A percentile compares a stretch with the other conserved stretches of the same genome.
Evolutionary conservation across 2,113 vertebrate species (phyloP).

Genomic region (Protomyctophum bolini): DNA sequence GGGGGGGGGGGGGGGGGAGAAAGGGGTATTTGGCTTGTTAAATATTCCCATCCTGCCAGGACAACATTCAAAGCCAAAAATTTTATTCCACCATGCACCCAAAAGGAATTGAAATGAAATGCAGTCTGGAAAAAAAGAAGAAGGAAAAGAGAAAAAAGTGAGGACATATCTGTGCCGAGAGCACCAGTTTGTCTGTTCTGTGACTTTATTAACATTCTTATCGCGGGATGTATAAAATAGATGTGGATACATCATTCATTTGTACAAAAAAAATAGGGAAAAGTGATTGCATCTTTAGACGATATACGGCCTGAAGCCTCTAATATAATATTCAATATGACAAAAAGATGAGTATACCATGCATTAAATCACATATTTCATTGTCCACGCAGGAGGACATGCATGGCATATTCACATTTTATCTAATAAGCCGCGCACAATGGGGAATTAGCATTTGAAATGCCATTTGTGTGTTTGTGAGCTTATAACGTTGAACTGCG

Average conservation of each 20-base stretch:
- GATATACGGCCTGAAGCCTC: constrained; percentile 6
- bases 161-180: constrained; percentile 26
- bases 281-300: constrained; percentile 35
- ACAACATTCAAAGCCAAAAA: constrained; percentile 54
- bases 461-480: constrained; percentile 60
- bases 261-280: background rate
- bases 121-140: constrained; percentile 22
- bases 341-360: constrained; percentile 33
- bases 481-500: constrained; percentile 44
- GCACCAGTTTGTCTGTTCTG: constrained; percentile 24
- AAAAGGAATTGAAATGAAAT: constrained; percentile 57
- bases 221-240: constrained; percentile 34
- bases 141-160: constrained; percentile 20
- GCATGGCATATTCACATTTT: constrained; percentile 46
- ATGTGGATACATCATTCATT: constrained; percentile 37
- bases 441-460: constrained; percentile 70
- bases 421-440: constrained; percentile 62
- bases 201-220: constrained; percentile 47
- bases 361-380: constrained; percentile 41
- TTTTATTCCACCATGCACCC: constrained; percentile 36
- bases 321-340: constrained; percentile 32
- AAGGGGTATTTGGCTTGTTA: constrained; percentile 68
- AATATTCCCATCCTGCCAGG: constrained; percentile 67
- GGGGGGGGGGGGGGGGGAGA: too few species aligned
- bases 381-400: constrained; percentile 42